Evolutionary conservation across 2,113 vertebrate genomes (phyloP), one percentile per base, ranked within the genome.

Genomic region (Dicaeum eximium): DNA sequence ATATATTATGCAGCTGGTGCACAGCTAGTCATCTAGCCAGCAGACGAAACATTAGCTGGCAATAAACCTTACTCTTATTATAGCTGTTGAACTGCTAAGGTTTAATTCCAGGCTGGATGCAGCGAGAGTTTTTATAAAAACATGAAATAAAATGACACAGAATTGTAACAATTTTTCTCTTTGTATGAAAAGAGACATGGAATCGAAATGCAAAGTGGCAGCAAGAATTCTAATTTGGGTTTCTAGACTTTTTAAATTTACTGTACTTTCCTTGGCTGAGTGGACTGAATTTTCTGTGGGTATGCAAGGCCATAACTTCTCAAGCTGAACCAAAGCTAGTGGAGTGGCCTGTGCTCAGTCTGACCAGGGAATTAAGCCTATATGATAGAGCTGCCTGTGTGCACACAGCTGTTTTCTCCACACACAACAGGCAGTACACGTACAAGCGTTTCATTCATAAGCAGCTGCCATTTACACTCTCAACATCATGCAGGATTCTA

Each of bases 1-100:
- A 93, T 86, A 80, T 30, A 82, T 96, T 83, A 74, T 93, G 79
- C 93, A 96, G 92, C 94, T 97, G 94, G 90, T 94, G 65, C 85
- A 92, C 90, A 94, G 90, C 92, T 90, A 92, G 82, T 93, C 90
- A 93, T 95, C 71, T 62, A 96, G 69, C 62, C 81, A 94, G 88
- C 56, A 96, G 79, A 96, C 93, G 81, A 96, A 94, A 93, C 79
- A 92, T 67, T 90, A 81, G 66, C 66, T 95, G 96, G 92, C 88
- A 93, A 80, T 82, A 93, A 95, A 93, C 64, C 38, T 92, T 54
- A 50, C 48, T 94, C 74, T 86, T 96, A 94, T 91, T 92, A 94
- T 73, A 96, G 90, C 51, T 1, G 0, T 27, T 33, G 56, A 90
- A 80, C 61, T 62, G 82, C 60, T 78, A 77, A 73, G 50, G 81